A percentile compares a stretch with the other conserved stretches of the same genome.
Conservation (phyloP, 2,888 invertebrate species). For the Apamea crenata region DNA sequence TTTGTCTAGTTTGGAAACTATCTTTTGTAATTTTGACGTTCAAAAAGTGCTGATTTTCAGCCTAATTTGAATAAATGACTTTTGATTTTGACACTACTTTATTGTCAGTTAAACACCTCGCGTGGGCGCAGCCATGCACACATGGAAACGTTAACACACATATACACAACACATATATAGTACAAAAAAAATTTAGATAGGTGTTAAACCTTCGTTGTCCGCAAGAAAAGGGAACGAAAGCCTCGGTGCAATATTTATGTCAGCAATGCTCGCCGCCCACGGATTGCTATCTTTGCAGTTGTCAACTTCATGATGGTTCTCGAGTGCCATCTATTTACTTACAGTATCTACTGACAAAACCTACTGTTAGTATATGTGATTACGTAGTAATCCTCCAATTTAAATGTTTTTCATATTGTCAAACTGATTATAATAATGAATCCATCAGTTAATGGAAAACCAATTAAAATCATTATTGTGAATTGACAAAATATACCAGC, state of each 20-base stretch:
- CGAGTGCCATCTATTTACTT: too few species aligned
- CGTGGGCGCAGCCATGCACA: too few species aligned
- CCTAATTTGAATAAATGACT: too few species aligned
- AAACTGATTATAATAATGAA: conserved; percentile 4
- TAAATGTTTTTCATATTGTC: not conserved
- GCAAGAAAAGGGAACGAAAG: not conserved
- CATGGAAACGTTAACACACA: too few species aligned
- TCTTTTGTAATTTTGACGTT: too few species aligned
- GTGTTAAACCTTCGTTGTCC: not conserved
- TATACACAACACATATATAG: too few species aligned
- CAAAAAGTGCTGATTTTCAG: too few species aligned
- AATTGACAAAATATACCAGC: not conserved
- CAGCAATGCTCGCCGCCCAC: not conserved
- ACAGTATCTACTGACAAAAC: not conserved
- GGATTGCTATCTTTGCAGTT: not conserved
- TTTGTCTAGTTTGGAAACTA: too few species aligned
- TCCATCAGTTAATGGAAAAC: not conserved
- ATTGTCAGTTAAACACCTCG: too few species aligned
- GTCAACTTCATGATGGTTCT: not conserved
- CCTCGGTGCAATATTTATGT: not conserved
- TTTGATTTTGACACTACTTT: too few species aligned
- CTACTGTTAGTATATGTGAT: not conserved
- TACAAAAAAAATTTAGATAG: not conserved
- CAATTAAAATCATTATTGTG: conserved; percentile 27
- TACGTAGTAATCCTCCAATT: not conserved